Evolutionary conservation across 2,888 invertebrate species (phyloP).

Genomic region (Pollenia amentaria): DNA sequence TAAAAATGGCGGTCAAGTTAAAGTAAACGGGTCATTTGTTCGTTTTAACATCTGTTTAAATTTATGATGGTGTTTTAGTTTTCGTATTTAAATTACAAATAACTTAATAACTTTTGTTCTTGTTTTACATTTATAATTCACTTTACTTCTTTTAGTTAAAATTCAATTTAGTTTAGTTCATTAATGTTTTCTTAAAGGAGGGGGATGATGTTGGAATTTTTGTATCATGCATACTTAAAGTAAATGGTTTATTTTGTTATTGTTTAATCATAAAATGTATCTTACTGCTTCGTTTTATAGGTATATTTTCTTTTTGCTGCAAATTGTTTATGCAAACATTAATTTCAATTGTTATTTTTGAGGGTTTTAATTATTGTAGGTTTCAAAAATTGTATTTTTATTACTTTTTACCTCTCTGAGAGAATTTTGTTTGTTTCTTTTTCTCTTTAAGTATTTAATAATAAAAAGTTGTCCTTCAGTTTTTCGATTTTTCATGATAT

Average conservation of each 20-base stretch:
- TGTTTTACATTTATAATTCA: slow-evolving; percentile 26
- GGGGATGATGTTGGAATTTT: background rate
- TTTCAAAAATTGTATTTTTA: slow-evolving; percentile 51
- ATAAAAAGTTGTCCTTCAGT: slow-evolving; percentile 45
- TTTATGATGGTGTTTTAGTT: slow-evolving; percentile 49
- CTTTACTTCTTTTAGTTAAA: slow-evolving; percentile 40
- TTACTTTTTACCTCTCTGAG: slow-evolving; percentile 32
- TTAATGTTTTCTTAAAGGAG: slow-evolving; percentile 15
- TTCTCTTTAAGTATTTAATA: slow-evolving; percentile 21
- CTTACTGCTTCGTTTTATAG: slow-evolving; percentile 4
- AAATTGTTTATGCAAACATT: slow-evolving; percentile 58
- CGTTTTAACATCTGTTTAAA: background rate
- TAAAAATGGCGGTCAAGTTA: background rate
- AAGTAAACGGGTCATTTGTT: background rate
- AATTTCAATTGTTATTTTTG: slow-evolving; percentile 9
- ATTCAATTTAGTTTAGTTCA: slow-evolving; percentile 38
- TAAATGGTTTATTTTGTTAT: slow-evolving; percentile 36
- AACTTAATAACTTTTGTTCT: slow-evolving; percentile 17
- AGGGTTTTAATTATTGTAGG: slow-evolving; percentile 52
- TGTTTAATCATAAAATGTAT: slow-evolving; percentile 50
- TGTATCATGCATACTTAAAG: slow-evolving; percentile 56
- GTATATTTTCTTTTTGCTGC: slow-evolving; percentile 44
- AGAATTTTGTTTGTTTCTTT: slow-evolving; percentile 19
- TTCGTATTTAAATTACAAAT: slow-evolving; percentile 56
- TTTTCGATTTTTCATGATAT: slow-evolving; percentile 47